Conservation (phyloP, 1,140 invertebrate species). For the Gerris buenoi region DNA sequence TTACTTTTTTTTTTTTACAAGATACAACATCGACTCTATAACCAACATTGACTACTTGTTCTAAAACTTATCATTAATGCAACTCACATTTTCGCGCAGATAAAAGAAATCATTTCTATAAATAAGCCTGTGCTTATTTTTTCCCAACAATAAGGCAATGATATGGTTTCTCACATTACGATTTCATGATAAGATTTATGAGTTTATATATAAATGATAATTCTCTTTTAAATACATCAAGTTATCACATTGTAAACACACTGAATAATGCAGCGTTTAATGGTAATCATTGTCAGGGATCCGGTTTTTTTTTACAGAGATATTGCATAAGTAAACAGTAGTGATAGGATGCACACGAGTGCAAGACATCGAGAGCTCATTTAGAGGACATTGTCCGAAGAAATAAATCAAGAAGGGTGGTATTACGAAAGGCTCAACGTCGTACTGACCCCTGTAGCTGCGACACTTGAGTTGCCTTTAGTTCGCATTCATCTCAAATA, state of each 20-base stretch:
- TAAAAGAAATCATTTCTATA: no score
- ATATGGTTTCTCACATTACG: background rate
- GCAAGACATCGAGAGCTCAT: background rate
- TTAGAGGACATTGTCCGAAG: background rate
- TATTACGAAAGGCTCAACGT: no score
- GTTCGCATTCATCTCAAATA: no score
- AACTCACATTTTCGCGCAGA: no score
- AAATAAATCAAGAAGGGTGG: background rate
- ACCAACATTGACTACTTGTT: no score
- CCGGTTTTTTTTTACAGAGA: background rate
- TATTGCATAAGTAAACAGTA: background rate
- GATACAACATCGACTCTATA: no score
- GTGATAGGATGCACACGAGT: background rate
- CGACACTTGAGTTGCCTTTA: no score
- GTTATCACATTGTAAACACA: background rate
- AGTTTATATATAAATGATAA: background rate
- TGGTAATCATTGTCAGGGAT: background rate
- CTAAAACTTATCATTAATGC: no score
- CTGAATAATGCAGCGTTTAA: background rate
- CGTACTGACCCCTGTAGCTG: no score
- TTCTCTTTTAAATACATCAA: background rate
- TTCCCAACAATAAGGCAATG: no score
- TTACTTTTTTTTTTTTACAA: no score
- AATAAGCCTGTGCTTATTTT: no score
- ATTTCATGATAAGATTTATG: background rate